Percentiles rank a stretch among this genome's conserved stretches.
Conservation (phyloP, 2,888 invertebrate genomes). For the Labia minor region DNA sequence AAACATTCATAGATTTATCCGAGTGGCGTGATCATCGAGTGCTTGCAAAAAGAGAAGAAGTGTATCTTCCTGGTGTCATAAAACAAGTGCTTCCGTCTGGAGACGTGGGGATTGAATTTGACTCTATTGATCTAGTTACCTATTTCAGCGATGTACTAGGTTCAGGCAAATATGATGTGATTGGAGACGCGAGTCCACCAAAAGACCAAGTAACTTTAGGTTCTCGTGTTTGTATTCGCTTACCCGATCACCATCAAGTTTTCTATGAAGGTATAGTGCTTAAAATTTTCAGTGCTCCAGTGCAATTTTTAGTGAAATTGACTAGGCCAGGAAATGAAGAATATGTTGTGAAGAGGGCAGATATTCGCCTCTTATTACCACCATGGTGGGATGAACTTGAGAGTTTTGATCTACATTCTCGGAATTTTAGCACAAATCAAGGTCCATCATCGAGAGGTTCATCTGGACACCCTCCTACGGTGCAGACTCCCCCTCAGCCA, state of each 20-base stretch:
- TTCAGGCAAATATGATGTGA: slow-evolving; percentile 71
- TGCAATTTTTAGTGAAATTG: slow-evolving; percentile 56
- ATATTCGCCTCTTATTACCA: slow-evolving; percentile 77
- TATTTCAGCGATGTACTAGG: slow-evolving; percentile 56
- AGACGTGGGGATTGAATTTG: slow-evolving; percentile 71
- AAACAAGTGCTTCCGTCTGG: slow-evolving; percentile 49
- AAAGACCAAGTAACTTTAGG: slow-evolving; percentile 68
- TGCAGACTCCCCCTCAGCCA: slow-evolving; percentile 17
- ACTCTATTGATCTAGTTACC: slow-evolving; percentile 57
- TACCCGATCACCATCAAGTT: slow-evolving; percentile 44
- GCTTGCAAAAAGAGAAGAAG: slow-evolving; percentile 70
- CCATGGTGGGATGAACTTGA: slow-evolving; percentile 96
- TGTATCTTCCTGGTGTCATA: slow-evolving; percentile 82
- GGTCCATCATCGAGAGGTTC: slow-evolving; percentile 22
- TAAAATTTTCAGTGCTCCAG: slow-evolving; percentile 51
- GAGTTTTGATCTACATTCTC: slow-evolving; percentile 40
- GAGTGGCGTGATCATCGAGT: slow-evolving; percentile 92
- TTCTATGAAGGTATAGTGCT: slow-evolving; percentile 78
- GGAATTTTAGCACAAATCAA: slow-evolving; percentile 21
- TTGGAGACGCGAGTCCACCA: slow-evolving; percentile 85
- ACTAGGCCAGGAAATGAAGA: slow-evolving; percentile 41
- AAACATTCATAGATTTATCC: slow-evolving; percentile 58
- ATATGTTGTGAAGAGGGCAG: slow-evolving; percentile 74
- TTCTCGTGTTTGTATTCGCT: slow-evolving; percentile 65
- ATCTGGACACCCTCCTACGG: slow-evolving; percentile 23